phyloP scores from a whole-genome alignment of 2,797 vertebrate species.

The Malacoraja senta region DNA sequence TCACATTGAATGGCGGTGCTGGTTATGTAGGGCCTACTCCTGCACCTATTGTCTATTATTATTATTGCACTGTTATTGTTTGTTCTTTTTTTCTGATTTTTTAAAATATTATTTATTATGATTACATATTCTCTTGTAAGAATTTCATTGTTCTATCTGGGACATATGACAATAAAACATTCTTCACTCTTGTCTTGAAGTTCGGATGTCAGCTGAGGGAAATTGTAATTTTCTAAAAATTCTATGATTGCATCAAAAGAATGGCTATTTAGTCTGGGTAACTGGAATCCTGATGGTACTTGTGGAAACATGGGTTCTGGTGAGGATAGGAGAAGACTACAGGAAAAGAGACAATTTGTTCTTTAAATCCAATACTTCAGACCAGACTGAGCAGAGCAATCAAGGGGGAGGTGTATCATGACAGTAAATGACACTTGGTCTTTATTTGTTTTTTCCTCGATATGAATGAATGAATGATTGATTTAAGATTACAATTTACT shows the following conservation, averaged over 20 bases:
- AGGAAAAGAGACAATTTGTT: neutral
- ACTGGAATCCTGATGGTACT: no score
- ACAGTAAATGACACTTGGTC: neutral
- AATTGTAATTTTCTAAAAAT: neutral
- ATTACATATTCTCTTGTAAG: no score
- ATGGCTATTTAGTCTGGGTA: neutral
- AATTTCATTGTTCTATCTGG: no score
- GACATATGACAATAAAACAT: no score
- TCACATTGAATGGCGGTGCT: no score
- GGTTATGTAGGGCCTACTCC: no score
- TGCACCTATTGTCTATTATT: no score
- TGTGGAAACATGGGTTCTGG: neutral
- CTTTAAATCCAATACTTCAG: neutral
- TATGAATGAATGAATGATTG: neutral
- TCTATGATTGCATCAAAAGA: neutral
- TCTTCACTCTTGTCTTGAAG: no score
- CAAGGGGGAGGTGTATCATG: neutral
- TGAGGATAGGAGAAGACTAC: neutral
- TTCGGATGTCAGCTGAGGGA: neutral
- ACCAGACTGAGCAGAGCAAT: neutral
- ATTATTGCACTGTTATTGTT: no score
- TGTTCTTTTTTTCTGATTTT: no score
- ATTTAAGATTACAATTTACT: neutral
- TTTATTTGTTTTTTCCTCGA: neutral
- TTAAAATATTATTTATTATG: no score